Base-by-base conservation (phyloP, 2,888 invertebrate genomes). In the Leptinotarsa juncta region DNA sequence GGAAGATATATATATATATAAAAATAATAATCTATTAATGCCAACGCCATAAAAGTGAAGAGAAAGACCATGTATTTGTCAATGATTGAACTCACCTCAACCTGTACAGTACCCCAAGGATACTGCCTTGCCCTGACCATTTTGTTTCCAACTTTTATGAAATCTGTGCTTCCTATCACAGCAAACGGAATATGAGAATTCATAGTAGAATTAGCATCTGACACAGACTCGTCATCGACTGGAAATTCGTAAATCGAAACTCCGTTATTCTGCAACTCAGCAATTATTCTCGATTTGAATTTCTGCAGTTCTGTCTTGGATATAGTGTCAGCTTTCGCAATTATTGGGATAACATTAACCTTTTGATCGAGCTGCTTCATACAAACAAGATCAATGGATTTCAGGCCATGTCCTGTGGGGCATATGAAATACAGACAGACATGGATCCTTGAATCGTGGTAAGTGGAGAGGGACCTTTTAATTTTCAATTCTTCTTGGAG, bases 201-300 rank as follows among this genome's bases (percentile, higher is more conserved):
- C 97, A 98, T 98, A 23, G 92, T 89, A 15, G 92, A 89, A 73
- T 88, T 98, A 65, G 95, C 92, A 84, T 97, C 97, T 0, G 95
- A 92, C 18, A 99, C 97, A 0, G 96, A 95, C 87, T 99, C 98
- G 87, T 99, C 99, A 87, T 99, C 98, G 14, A 94, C 95, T 3
- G 99, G 99, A 89, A 99, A 99, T 89, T 97, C 96, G 90, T 99
- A 99, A 85, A 99, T 97, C 85, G 97, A 96, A 70, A 99, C 98
- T 50, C 97, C 97, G 89, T 99, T 98, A 71, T 93, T 92, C 82
- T 93, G 93, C 70, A 99, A 90, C 89, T 99, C 99, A 71, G 93
- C 93, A 89, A 97, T 96, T 82, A 99, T 98, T 89, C 96, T 96
- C 2, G 94, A 91, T 91, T 99, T 99, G 89, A 99, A 99, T 85